These are phyloP conservation scores for Pelobates cultripes DNA, from an alignment of 2,797 vertebrate genomes.

Conservation along the genomic window DNA sequence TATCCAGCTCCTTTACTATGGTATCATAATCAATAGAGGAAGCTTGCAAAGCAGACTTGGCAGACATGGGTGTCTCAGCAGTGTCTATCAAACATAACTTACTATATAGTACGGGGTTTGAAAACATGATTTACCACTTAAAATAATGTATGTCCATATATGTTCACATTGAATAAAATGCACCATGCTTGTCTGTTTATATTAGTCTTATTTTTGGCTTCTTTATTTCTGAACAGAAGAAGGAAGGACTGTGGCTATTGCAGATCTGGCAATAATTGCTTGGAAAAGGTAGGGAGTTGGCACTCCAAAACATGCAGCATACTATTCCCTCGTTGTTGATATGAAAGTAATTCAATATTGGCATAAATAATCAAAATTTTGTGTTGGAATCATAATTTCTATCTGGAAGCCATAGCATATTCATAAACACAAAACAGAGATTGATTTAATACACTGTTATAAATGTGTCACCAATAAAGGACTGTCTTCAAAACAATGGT, in stretches of 20 bases:
- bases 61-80: too few relatives aligned
- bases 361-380: background rate
- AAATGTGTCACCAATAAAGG: background rate
- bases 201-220: constrained; percentile 26
- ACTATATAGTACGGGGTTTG: too few relatives aligned
- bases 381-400: constrained; percentile 11
- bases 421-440: background rate
- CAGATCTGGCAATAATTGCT: constrained; percentile 33
- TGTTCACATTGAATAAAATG: background rate
- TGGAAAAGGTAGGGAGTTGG: constrained; percentile 33
- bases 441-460: background rate
- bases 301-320: constrained; percentile 17
- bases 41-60: too few relatives aligned
- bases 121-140: too few relatives aligned
- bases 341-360: constrained; percentile 27
- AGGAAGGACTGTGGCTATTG: constrained; percentile 43
- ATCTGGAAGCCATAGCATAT: constrained; percentile 12
- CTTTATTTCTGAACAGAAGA: constrained; percentile 43
- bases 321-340: constrained; percentile 28
- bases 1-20: too few relatives aligned
- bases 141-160: too few relatives aligned
- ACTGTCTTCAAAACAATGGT: too few relatives aligned
- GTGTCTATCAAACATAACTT: too few relatives aligned
- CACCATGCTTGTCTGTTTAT: constrained; percentile 11
- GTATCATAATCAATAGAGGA: too few relatives aligned